Percentiles rank a stretch among this genome's conserved stretches.
Conservation (phyloP, 2,113 vertebrate species). For the Equus przewalskii region DNA sequence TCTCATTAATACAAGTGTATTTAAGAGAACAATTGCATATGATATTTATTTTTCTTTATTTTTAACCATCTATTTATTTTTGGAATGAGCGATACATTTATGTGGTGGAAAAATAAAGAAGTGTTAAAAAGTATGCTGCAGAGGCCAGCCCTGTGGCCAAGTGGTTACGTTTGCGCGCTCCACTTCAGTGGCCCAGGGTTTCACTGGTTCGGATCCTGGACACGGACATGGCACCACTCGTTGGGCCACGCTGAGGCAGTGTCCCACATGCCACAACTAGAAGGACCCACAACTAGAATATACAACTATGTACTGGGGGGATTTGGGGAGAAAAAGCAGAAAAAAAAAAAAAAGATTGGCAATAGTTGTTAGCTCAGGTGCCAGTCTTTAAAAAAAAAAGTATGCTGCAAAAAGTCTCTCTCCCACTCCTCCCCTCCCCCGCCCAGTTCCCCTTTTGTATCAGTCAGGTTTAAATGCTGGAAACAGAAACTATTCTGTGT, state of each 20-base stretch:
- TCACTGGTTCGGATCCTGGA: too few species aligned
- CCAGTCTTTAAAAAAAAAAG: not conserved
- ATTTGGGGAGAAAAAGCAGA: too few species aligned
- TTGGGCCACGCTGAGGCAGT: too few species aligned
- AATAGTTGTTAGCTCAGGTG: too few species aligned
- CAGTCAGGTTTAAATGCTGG: not conserved
- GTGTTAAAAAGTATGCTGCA: not conserved
- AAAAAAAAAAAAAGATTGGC: too few species aligned
- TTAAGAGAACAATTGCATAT: slow-evolving; percentile 38
- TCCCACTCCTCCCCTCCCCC: not conserved
- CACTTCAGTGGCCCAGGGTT: too few species aligned
- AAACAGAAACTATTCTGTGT: slow-evolving; percentile 40
- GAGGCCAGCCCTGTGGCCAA: too few species aligned
- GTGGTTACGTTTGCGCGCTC: too few species aligned
- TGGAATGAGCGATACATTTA: slow-evolving; percentile 6
- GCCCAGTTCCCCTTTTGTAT: not conserved
- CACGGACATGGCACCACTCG: too few species aligned
- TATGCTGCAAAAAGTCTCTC: not conserved
- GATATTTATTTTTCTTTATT: slow-evolving; percentile 27
- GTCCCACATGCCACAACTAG: too few species aligned
- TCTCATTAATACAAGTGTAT: slow-evolving; percentile 46
- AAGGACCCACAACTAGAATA: too few species aligned
- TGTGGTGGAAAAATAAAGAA: slow-evolving; percentile 30
- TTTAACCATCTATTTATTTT: slow-evolving; percentile 56
- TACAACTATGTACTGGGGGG: too few species aligned